A percentile compares a stretch with the other conserved stretches of the same genome.
These are phyloP conservation scores for Muscicapa comitata DNA, from an alignment of 2,797 vertebrate genomes.

Conservation along the genomic window DNA sequence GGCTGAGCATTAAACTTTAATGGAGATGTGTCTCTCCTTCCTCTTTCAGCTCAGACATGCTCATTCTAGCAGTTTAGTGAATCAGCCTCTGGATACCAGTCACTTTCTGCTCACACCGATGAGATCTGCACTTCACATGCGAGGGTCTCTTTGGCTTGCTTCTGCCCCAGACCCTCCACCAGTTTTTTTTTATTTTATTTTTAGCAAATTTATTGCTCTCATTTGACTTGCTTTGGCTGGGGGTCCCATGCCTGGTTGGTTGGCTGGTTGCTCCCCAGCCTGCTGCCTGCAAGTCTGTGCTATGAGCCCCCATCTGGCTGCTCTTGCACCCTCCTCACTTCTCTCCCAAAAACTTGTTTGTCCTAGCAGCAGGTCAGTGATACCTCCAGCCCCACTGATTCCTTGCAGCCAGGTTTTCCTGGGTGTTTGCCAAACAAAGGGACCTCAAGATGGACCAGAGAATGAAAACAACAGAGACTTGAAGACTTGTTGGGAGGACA, in stretches of 20 bases:
- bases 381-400: accelerated
- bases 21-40: neutral
- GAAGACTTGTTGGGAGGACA: neutral
- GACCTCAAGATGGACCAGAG: neutral
- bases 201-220: neutral
- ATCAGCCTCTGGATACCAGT: neutral
- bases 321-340: neutral
- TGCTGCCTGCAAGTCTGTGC: neutral
- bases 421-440: neutral
- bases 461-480: neutral
- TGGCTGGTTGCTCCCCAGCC: neutral
- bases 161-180: neutral
- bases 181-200: no score
- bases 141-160: neutral
- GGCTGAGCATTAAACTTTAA: conserved; percentile 3
- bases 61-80: neutral
- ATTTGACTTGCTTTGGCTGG: neutral
- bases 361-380: neutral
- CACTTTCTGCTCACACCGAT: neutral
- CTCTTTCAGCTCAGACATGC: neutral
- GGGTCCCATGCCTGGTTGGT: accelerated
- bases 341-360: accelerated
- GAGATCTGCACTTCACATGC: neutral
- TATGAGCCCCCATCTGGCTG: no score
- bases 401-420: neutral